A percentile compares a stretch with the other conserved stretches of the same genome.
These are phyloP conservation scores for Mus minutoides DNA, from an alignment of 2,797 vertebrate species.

Conservation along the genomic window DNA sequence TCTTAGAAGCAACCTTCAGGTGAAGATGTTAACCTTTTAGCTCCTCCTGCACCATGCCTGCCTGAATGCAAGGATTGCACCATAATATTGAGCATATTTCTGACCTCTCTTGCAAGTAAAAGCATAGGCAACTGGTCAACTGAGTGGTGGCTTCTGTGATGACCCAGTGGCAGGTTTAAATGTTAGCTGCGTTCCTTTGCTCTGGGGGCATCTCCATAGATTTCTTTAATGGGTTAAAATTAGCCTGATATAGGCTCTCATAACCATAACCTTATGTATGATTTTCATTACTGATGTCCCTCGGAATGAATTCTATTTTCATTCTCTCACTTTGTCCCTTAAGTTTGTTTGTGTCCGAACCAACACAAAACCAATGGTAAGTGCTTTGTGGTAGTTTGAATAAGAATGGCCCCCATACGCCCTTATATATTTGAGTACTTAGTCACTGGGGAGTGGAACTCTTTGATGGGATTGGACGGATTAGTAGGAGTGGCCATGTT, in stretches of 20 bases:
- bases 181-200: neutral
- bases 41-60: neutral
- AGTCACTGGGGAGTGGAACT: neutral
- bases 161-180: neutral
- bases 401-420: neutral
- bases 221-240: conserved; percentile 10
- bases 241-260: neutral
- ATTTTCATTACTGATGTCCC: neutral
- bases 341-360: neutral
- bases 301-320: neutral
- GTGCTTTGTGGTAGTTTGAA: neutral
- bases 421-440: neutral
- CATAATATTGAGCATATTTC: too few relatives aligned
- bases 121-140: neutral
- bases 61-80: neutral
- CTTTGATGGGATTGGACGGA: neutral
- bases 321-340: neutral
- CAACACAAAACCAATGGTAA: neutral
- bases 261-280: neutral
- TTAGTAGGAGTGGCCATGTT: neutral
- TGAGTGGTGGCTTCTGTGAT: neutral
- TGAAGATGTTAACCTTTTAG: neutral
- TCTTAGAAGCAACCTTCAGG: neutral
- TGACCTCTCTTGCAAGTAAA: neutral
- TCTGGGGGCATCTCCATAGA: neutral